These are phyloP conservation scores for Drosophila persimilis DNA, from an alignment of 1,140 invertebrate genomes.

Conservation along the genomic window DNA sequence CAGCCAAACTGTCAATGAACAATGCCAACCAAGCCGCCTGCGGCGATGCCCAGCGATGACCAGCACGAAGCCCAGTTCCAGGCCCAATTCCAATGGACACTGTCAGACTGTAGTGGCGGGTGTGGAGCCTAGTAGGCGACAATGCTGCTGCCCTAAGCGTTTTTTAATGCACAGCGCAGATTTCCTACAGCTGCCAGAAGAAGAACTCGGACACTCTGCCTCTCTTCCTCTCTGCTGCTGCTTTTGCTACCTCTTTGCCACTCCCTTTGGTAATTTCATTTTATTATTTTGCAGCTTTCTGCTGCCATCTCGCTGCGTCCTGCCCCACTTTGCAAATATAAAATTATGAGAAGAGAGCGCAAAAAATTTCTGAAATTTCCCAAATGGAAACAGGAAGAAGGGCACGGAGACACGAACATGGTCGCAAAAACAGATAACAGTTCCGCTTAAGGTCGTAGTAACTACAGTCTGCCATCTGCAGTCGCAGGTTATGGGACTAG, in stretches of 20 bases:
- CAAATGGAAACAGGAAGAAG: conserved; percentile 45
- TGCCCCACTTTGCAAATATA: conserved; percentile 81
- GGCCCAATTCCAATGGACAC: conserved; percentile 10
- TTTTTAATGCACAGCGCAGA: conserved; percentile 78
- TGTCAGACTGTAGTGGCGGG: conserved; percentile 4
- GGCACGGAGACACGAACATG: conserved; percentile 19
- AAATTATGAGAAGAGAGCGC: conserved; percentile 65
- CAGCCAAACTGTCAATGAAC: conserved; percentile 74
- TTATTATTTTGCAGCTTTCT: conserved; percentile 81
- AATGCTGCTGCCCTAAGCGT: conserved; percentile 79
- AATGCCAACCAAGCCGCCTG: conserved; percentile 37
- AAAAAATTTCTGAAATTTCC: conserved; percentile 53
- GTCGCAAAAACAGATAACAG: conserved; percentile 72
- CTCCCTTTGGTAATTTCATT: conserved; percentile 72
- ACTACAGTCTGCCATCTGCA: conserved; percentile 64
- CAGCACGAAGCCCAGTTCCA: conserved; percentile 16
- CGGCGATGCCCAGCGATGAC: neutral
- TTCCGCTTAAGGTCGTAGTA: conserved; percentile 77
- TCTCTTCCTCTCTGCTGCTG: neutral
- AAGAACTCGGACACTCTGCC: no score
- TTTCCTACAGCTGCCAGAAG: conserved; percentile 40
- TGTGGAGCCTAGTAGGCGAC: conserved; percentile 54
- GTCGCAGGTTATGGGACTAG: conserved; percentile 9
- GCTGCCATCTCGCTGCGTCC: conserved; percentile 25
- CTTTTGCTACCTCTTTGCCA: neutral